Conservation (phyloP, 1,140 invertebrate species). For the Eumaeus atala region DNA sequence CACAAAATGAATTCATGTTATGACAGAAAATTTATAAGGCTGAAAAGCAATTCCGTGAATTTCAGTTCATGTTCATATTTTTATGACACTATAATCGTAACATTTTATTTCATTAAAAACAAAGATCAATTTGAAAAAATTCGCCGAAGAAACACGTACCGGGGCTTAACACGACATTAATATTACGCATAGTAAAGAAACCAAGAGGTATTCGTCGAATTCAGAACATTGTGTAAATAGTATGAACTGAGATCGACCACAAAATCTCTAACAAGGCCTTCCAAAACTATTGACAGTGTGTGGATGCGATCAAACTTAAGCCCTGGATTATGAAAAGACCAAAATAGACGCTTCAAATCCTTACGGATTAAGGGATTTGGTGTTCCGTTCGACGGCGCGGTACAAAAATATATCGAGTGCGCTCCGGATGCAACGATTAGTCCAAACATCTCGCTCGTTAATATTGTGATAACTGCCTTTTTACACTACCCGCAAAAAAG, state of each 20-base stretch:
- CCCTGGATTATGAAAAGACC: constrained; percentile 70
- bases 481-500: constrained; percentile 18
- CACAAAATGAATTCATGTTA: neutral
- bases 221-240: constrained; percentile 52
- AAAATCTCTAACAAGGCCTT: constrained; percentile 64
- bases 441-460: constrained; percentile 57
- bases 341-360: constrained; percentile 72
- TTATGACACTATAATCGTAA: constrained; percentile 22
- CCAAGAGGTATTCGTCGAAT: constrained; percentile 59
- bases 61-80: neutral
- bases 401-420: constrained; percentile 69
- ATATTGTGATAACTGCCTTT: constrained; percentile 41
- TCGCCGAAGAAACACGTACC: constrained; percentile 39
- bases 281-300: constrained; percentile 73
- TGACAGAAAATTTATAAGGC: neutral
- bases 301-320: constrained; percentile 72
- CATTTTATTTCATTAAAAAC: constrained; percentile 25
- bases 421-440: constrained; percentile 71
- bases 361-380: constrained; percentile 66
- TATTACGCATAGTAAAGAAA: constrained; percentile 50
- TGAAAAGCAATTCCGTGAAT: neutral
- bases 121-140: constrained; percentile 26
- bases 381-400: constrained; percentile 65
- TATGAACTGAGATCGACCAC: constrained; percentile 54
- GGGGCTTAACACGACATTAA: constrained; percentile 41